phyloP scores from a whole-genome alignment of 2,113 vertebrate genomes.

The Alces alces region DNA sequence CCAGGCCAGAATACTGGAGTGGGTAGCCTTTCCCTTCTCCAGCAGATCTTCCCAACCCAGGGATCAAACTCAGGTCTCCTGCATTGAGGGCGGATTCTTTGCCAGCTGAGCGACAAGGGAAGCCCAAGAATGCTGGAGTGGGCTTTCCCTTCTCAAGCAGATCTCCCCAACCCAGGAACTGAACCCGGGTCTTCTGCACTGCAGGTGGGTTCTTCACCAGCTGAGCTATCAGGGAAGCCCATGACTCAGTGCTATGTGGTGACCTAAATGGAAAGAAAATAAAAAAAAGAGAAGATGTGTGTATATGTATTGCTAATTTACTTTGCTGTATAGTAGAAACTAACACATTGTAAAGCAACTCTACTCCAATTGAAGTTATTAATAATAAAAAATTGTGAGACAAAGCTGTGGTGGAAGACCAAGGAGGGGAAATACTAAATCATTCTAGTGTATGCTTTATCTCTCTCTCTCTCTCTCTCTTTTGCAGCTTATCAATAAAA shows the following conservation, averaged over 20 bases:
- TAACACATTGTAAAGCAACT: neutral
- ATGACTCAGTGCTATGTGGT: neutral
- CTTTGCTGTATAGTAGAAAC: neutral
- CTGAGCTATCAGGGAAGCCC: neutral
- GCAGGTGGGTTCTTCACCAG: neutral
- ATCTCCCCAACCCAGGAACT: neutral
- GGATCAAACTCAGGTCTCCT: neutral
- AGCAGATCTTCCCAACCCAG: neutral
- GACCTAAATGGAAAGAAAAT: neutral
- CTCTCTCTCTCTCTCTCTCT: neutral
- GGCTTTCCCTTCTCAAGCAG: neutral
- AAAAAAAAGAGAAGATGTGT: rapidly evolving
- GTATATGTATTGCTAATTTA: neutral
- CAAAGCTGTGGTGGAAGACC: neutral
- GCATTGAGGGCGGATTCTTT: neutral
- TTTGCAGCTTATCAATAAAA: neutral
- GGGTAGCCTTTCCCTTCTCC: neutral
- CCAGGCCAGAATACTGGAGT: neutral
- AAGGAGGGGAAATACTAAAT: neutral
- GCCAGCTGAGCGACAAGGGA: neutral
- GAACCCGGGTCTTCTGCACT: neutral
- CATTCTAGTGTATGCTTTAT: neutral
- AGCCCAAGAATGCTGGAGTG: neutral
- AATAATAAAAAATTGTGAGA: neutral
- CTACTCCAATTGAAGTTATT: neutral